Conservation (phyloP, 2,797 vertebrate genomes). For the Anguilla pacifica region DNA sequence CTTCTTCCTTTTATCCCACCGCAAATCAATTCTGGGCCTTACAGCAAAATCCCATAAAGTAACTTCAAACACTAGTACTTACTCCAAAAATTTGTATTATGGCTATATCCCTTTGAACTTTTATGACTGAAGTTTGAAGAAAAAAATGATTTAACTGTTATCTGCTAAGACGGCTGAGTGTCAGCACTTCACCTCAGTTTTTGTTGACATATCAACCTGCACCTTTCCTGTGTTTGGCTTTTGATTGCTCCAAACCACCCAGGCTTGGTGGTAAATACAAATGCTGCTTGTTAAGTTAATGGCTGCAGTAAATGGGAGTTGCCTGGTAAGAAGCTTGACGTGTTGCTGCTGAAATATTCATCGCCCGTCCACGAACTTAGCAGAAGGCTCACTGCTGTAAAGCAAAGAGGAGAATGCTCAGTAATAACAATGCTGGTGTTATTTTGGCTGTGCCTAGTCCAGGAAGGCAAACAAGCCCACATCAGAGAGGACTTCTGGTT, state of each 20-base stretch:
- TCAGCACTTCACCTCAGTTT: constrained; percentile 92
- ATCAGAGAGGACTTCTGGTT: neutral
- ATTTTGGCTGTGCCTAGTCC: neutral
- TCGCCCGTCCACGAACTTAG: constrained; percentile 30
- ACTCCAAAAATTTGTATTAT: constrained; percentile 99
- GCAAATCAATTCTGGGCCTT: constrained; percentile 99
- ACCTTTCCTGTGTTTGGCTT: constrained; percentile 84
- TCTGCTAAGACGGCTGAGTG: constrained; percentile 97
- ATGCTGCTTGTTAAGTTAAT: constrained; percentile 84
- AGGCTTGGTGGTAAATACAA: constrained; percentile 81
- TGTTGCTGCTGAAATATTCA: constrained; percentile 71
- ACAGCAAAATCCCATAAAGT: constrained; percentile 99
- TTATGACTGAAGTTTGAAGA: constrained; percentile 99
- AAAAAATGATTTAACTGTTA: constrained; percentile 99
- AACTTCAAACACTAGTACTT: constrained; percentile 99
- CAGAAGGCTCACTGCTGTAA: constrained; percentile 15
- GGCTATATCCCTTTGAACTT: constrained; percentile 99
- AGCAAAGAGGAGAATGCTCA: neutral
- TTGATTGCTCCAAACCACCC: constrained; percentile 83
- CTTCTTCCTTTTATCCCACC: constrained; percentile 99
- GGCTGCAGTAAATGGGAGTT: constrained; percentile 68
- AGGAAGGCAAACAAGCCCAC: neutral
- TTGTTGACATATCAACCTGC: constrained; percentile 97
- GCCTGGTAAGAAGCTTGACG: constrained; percentile 54
- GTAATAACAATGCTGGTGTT: neutral